Base-by-base conservation (phyloP, 2,888 invertebrate species). In the Orthosia gothica region DNA sequence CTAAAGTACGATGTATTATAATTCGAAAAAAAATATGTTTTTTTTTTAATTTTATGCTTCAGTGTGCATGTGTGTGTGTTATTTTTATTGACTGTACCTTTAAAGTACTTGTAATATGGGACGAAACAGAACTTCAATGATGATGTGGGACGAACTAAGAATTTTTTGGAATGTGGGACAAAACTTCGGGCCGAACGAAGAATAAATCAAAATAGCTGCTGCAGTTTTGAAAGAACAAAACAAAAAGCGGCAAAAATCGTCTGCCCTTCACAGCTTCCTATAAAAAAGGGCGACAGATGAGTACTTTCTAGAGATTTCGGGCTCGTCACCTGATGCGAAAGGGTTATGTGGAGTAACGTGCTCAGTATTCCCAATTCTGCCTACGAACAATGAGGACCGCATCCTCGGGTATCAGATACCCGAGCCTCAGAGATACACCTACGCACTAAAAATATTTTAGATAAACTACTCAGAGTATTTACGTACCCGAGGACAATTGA, bases 311-410 rank as follows among this genome's bases (percentile, higher is more conserved):
- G 18, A 55, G 26, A 68, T 18, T 68, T 57, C 18, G 9, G 15
- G 18, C 5, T 20, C 5, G 47, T 55, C 23, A 55, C 4, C 23
- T 15, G 45, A 47, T 32, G 50, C 13, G n/a, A 50, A 55, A 50
- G 61, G 50, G 13, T 61, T 32, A 61, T 40, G 12, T 57, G 16
- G 50, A 61, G n/a, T 49, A 80, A 52, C 45, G 18, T 49, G 49
- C 13, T 50, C 49, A 66, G 23, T 52, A 50, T 80, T 9, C 40
- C 1, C 40, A 40, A 40, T 40, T 59, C 59, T 20, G 40, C 18
- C 40, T 52, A 45, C 50, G 13, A 59, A 69, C 40, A 47, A 45
- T 47, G 12, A 55, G 65, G 47, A 76, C 76, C 77, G 40, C 77
- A 70, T 55, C 64, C 26, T 79, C 32, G 20, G 49, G 61, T 76